Evolutionary conservation across 2,797 vertebrate species (phyloP).

Genomic region (Arctocebus calabarensis): DNA sequence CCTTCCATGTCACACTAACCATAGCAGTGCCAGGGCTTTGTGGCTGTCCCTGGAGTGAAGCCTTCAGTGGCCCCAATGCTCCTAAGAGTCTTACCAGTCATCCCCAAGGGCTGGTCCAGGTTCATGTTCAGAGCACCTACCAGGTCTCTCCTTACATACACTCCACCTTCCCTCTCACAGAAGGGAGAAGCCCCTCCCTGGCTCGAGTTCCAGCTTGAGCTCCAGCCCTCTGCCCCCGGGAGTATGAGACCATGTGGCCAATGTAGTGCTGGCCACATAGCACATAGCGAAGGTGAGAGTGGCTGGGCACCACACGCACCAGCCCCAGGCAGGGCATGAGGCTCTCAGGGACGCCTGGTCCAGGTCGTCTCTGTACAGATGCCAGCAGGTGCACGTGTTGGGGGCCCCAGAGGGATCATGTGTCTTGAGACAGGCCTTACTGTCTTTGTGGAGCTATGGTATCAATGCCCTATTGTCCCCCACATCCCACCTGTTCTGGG

Average conservation of each 20-base stretch:
- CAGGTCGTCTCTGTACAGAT: not conserved
- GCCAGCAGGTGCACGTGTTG: not conserved
- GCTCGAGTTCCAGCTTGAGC: not conserved
- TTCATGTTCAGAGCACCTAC: too few species aligned
- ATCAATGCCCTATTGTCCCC: not conserved
- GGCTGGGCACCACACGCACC: not conserved
- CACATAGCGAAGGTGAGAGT: not conserved
- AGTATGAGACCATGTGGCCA: too few species aligned
- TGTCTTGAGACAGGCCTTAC: not conserved
- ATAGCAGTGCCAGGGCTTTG: rapidly evolving
- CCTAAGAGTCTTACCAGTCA: not conserved
- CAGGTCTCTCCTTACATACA: not conserved
- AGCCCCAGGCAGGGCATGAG: not conserved
- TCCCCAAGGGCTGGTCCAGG: not conserved
- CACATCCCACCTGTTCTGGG: not conserved
- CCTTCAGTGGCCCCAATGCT: not conserved
- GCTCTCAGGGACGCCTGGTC: rapidly evolving
- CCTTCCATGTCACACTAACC: not conserved
- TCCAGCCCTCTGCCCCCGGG: too few species aligned
- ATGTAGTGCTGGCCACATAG: not conserved
- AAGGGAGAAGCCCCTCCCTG: not conserved
- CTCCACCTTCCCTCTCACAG: not conserved
- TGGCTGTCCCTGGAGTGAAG: not conserved
- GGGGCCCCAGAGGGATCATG: not conserved
- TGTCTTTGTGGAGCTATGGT: not conserved